phyloP scores from a whole-genome alignment of 1,140 invertebrate genomes.

The Whitmania pigra region DNA sequence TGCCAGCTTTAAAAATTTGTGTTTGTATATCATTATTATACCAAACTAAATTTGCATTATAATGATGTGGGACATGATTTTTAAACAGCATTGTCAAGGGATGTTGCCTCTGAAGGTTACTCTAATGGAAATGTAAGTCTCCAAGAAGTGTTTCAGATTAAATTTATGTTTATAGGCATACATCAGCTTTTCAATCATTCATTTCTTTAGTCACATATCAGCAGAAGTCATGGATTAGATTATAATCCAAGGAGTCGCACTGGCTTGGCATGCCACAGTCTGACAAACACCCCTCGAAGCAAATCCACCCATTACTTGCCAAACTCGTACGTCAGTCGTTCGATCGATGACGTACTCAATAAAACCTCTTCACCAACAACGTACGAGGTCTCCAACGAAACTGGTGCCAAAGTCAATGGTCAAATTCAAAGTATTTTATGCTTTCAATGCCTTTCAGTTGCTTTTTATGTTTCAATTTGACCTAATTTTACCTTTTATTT shows the following conservation, averaged over 20 bases:
- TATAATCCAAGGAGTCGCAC: not conserved
- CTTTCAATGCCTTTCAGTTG: not conserved
- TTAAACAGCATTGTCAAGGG: too few species aligned
- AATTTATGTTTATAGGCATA: not conserved
- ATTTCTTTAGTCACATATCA: conserved; percentile 1
- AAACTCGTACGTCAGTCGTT: not conserved
- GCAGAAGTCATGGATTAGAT: conserved; percentile 1
- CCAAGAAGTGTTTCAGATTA: too few species aligned
- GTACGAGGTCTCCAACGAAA: not conserved
- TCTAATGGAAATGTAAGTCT: too few species aligned
- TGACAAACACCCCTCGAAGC: conserved; percentile 6
- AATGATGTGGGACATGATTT: too few species aligned
- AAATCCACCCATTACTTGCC: conserved; percentile 2
- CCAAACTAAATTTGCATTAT: too few species aligned
- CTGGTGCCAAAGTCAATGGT: not conserved
- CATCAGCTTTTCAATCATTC: not conserved
- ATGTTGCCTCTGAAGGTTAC: too few species aligned
- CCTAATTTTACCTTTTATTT: not conserved
- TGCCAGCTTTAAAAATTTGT: conserved; percentile 11
- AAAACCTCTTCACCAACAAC: not conserved
- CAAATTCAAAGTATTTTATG: conserved; percentile 2
- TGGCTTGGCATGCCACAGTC: not conserved
- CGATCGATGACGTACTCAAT: conserved; percentile 5
- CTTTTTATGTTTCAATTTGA: not conserved
- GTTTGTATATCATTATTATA: not conserved